Base-by-base conservation (phyloP, 2,888 invertebrate species). In the Calameuta idolon region DNA sequence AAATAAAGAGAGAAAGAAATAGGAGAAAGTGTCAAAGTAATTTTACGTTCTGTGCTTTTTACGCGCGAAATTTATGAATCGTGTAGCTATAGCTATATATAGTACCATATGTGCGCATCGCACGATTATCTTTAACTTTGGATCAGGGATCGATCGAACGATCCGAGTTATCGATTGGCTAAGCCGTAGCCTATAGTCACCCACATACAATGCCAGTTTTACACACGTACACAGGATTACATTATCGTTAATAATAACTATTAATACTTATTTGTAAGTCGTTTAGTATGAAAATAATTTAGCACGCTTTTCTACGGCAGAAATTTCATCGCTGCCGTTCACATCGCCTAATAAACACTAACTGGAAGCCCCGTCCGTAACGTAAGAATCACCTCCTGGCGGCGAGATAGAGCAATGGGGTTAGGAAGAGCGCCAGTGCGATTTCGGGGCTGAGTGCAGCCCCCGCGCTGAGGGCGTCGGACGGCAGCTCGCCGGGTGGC, bases 271-370 rank as follows among this genome's bases (percentile, higher is more conserved):
- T 78, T 76, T 75, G 85, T 85, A 87, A 87, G 86, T 89, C 85
- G 84, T 84, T 89, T 86, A 84, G 89, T 89, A 89, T 83, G 89
- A 89, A 89, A 89, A 89, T 89, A 89, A 89, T 89, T 89, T 89
- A 84, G 85, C 88, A 84, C 84, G 79, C 81, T 55, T 76, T 75
- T 75, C 73, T 75, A 81, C 81, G 78, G 80, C 81, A 79, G 77
- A 69, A 69, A 79, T 79, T 76, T 55, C 55, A 79, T 75, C 77
- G 75, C 80, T 71, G 77, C 77, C 77, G 75, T 82, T 73, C 73
- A 69, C 74, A 76, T 78, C 77, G 82, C 78, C 69, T 79, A 80
- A 81, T 89, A 89, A 88, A 88, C 87, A 87, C 89, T 89, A 89
- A 87, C 85, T 89, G 89, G 89, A 89, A 89, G 89, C 89, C 87